Conservation (phyloP, 2,888 invertebrate species). For the Palloptera scutellata region DNA sequence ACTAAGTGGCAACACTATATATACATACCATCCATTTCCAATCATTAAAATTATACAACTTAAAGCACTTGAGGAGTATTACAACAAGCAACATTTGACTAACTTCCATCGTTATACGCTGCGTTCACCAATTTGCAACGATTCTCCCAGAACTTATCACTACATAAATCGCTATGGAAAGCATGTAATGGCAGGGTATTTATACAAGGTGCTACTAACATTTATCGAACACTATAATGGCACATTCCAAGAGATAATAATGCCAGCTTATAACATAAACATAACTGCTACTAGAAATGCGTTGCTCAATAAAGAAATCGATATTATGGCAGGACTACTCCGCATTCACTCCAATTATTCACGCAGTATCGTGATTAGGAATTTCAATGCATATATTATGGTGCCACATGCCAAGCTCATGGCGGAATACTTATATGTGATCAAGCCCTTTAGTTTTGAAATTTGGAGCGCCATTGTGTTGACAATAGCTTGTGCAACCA, state of each 20-base stretch:
- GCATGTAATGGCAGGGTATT: constrained; percentile 44
- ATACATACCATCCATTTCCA: constrained; percentile 47
- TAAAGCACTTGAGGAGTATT: constrained; percentile 31
- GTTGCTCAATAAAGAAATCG: constrained; percentile 36
- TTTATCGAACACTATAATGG: constrained; percentile 49
- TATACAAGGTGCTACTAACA: constrained; percentile 40
- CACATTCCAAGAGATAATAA: background rate
- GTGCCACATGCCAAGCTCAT: constrained; percentile 42
- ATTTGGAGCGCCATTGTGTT: constrained; percentile 31
- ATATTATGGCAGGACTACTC: constrained; percentile 43
- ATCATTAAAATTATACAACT: constrained; percentile 32
- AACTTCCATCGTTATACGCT: constrained; percentile 43
- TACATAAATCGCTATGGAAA: constrained; percentile 37
- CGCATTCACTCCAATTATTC: constrained; percentile 37
- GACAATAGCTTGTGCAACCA: background rate
- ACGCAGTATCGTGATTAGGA: constrained; percentile 41
- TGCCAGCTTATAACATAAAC: constrained; percentile 1
- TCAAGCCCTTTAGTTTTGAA: constrained; percentile 36
- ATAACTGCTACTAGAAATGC: constrained; percentile 14
- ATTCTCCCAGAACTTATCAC: constrained; percentile 29
- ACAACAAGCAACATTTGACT: constrained; percentile 31
- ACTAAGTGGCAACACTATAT: constrained; percentile 29
- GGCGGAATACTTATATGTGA: constrained; percentile 40
- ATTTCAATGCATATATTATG: constrained; percentile 41
- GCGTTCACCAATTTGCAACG: constrained; percentile 27